phyloP scores from a whole-genome alignment of 2,888 invertebrate genomes.

The Drosophila robusta region DNA sequence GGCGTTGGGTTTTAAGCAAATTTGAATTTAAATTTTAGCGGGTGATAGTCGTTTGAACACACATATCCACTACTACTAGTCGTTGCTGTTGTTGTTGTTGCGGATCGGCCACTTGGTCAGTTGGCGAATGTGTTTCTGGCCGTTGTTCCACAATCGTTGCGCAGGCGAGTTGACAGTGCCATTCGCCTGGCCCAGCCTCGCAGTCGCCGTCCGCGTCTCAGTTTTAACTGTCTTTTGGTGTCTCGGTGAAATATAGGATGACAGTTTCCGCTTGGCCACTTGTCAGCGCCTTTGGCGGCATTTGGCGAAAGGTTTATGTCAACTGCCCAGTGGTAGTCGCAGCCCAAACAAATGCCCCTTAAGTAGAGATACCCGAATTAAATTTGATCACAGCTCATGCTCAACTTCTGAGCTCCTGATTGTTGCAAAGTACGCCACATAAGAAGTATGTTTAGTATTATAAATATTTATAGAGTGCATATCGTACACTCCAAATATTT shows the following conservation, averaged over 20 bases:
- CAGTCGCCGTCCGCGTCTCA: conserved; percentile 11
- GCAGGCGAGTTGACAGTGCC: conserved; percentile 69
- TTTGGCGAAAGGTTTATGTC: conserved; percentile 79
- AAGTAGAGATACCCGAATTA: conserved; percentile 50
- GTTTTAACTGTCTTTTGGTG: conserved; percentile 37
- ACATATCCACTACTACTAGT: conserved; percentile 50
- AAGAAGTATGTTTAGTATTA: too few relatives aligned
- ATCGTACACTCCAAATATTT: not conserved
- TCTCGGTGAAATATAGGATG: conserved; percentile 80
- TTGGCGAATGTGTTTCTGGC: conserved; percentile 67
- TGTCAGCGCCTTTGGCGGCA: conserved; percentile 75
- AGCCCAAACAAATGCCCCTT: not conserved
- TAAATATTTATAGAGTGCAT: conserved; percentile 12
- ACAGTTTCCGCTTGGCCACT: conserved; percentile 68
- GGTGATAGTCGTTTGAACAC: conserved; percentile 75
- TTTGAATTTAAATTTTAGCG: conserved; percentile 82
- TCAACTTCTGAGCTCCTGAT: conserved; percentile 25
- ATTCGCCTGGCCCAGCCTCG: conserved; percentile 39
- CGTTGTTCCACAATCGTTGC: conserved; percentile 60
- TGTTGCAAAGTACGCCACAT: conserved; percentile 15
- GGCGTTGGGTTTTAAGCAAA: conserved; percentile 66
- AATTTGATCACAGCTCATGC: conserved; percentile 71
- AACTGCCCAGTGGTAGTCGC: conserved; percentile 46
- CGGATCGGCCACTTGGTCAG: conserved; percentile 73
- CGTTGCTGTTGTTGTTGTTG: conserved; percentile 35